These are phyloP conservation scores for Tenebrosternarchus preto DNA, from an alignment of 2,113 vertebrate species.

Conservation along the genomic window DNA sequence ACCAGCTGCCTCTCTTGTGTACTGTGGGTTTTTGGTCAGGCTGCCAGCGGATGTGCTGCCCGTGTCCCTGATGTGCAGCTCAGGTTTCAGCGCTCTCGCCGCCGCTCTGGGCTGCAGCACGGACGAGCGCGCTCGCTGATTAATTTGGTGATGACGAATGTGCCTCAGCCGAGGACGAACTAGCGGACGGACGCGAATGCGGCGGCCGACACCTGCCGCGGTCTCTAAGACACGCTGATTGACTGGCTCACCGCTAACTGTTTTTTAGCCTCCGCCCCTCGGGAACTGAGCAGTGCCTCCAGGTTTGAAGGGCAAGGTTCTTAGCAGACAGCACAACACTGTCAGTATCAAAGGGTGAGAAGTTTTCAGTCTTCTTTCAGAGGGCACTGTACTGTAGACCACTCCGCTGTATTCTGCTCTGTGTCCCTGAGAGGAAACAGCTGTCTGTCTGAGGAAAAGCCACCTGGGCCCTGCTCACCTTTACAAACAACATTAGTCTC, in stretches of 20 bases:
- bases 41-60: slow-evolving; percentile 66
- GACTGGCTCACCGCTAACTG: slow-evolving; percentile 68
- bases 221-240: slow-evolving; percentile 70
- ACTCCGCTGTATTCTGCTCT: slow-evolving; percentile 49
- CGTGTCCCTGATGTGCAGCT: slow-evolving; percentile 65
- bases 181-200: slow-evolving; percentile 60
- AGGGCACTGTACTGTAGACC: slow-evolving; percentile 47
- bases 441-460: slow-evolving; percentile 55
- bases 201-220: slow-evolving; percentile 73
- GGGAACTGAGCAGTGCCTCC: slow-evolving; percentile 72
- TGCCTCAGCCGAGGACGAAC: slow-evolving; percentile 70
- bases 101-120: slow-evolving; percentile 64
- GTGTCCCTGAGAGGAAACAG: slow-evolving; percentile 61
- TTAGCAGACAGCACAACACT: slow-evolving; percentile 63
- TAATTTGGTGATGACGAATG: slow-evolving; percentile 81
- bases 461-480: slow-evolving; percentile 22
- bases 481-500: slow-evolving; percentile 31
- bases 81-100: slow-evolving; percentile 63
- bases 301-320: slow-evolving; percentile 65
- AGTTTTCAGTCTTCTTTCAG: slow-evolving; percentile 34
- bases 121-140: slow-evolving; percentile 68
- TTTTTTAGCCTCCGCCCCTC: slow-evolving; percentile 57
- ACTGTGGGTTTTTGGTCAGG: slow-evolving; percentile 41
- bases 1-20: slow-evolving; percentile 18
- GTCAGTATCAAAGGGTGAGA: slow-evolving; percentile 55